phyloP scores from a whole-genome alignment of 2,888 invertebrate species.

The Molanna angustata region DNA sequence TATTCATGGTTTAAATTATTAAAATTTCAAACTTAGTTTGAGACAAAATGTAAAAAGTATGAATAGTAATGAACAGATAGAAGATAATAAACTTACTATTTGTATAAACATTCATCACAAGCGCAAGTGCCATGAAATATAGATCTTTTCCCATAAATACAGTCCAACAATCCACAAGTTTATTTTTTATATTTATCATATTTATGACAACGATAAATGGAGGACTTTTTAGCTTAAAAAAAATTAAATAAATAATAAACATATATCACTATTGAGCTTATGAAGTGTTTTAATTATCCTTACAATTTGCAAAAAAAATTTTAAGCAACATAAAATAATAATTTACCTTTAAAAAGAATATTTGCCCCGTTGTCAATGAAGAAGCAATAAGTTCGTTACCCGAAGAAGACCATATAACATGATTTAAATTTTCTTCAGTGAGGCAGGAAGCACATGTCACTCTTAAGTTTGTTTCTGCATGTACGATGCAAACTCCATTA shows the following conservation, averaged over 20 bases:
- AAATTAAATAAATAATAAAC: too few relatives aligned
- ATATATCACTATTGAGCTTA: too few relatives aligned
- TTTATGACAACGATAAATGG: conserved; percentile 11
- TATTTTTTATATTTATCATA: conserved; percentile 16
- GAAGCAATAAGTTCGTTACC: conserved; percentile 45
- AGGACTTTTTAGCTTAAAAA: conserved; percentile 12
- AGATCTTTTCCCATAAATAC: conserved; percentile 9
- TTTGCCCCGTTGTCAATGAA: conserved; percentile 49
- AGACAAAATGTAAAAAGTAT: too few relatives aligned
- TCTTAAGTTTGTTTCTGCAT: conserved; percentile 33
- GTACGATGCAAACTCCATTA: conserved; percentile 42
- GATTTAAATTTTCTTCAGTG: conserved; percentile 48
- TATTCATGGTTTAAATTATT: too few relatives aligned
- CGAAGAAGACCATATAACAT: conserved; percentile 42
- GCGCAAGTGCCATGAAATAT: conserved; percentile 14
- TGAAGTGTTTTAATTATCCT: too few relatives aligned
- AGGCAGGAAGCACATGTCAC: conserved; percentile 39
- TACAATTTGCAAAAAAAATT: not conserved
- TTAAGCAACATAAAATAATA: not conserved
- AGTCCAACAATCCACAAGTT: conserved; percentile 10
- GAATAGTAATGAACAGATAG: too few relatives aligned
- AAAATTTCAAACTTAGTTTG: too few relatives aligned
- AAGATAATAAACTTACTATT: conserved; percentile 11
- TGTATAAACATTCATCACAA: conserved; percentile 7
- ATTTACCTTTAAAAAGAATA: conserved; percentile 45